phyloP scores from a whole-genome alignment of 2,888 invertebrate genomes.

The Andrena flavipes region DNA sequence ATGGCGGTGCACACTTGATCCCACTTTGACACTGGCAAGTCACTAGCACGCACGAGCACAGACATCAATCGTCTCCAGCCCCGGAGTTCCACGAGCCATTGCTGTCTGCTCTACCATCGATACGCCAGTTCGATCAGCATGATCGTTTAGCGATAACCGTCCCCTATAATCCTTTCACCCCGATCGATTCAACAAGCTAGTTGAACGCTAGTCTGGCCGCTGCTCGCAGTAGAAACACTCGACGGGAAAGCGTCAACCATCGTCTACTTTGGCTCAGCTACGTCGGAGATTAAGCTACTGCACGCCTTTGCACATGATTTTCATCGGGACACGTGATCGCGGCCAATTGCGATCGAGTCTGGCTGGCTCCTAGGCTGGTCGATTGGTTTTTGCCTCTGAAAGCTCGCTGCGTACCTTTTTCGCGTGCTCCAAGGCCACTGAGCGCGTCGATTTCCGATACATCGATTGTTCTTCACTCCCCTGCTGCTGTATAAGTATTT shows the following conservation, averaged over 20 bases:
- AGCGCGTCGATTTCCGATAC: conserved; percentile 17
- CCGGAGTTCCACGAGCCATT: conserved; percentile 52
- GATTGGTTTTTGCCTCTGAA: not conserved
- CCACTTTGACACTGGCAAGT: conserved; percentile 67
- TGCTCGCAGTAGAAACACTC: conserved; percentile 32
- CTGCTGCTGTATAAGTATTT: not conserved
- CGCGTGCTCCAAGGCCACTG: conserved; percentile 5
- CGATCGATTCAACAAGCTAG: conserved; percentile 35
- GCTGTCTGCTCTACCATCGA: conserved; percentile 45
- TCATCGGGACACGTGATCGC: conserved; percentile 35
- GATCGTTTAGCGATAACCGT: conserved; percentile 25
- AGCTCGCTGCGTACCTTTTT: not conserved
- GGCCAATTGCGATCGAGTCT: not conserved
- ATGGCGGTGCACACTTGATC: conserved; percentile 39
- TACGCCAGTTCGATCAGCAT: conserved; percentile 44
- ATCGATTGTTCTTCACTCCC: conserved; percentile 14
- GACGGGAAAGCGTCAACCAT: conserved; percentile 23
- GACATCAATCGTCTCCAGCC: conserved; percentile 42
- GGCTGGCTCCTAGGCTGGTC: conserved; percentile 1
- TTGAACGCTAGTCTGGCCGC: conserved; percentile 15
- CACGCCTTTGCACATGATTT: conserved; percentile 34
- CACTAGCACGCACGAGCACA: conserved; percentile 63
- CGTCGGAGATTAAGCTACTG: conserved; percentile 38
- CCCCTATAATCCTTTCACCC: not conserved
- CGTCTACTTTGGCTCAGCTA: conserved; percentile 23